Evolutionary conservation across 2,888 invertebrate species (phyloP).

Genomic region (Mimachlamys varia): DNA sequence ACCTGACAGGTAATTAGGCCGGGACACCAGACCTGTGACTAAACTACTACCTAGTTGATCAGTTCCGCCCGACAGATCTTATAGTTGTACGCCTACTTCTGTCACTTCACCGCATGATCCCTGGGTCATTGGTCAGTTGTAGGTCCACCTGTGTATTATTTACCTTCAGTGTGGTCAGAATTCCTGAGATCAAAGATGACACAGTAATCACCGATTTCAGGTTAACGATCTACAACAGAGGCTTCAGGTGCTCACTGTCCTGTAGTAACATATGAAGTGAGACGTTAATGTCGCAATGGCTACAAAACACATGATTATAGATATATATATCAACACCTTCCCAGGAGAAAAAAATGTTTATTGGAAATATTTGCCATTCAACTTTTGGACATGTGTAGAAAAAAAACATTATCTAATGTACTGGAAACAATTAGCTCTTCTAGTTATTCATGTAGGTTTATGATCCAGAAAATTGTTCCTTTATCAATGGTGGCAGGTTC

Average conservation of each 20-base stretch:
- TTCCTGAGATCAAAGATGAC: not conserved
- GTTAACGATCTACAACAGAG: not conserved
- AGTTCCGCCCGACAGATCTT: conserved; percentile 5
- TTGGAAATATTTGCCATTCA: not conserved
- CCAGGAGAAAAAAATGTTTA: not conserved
- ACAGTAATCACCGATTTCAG: not conserved
- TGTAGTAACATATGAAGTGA: not conserved
- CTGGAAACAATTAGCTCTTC: too few relatives aligned
- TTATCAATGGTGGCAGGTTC: too few relatives aligned
- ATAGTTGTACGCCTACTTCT: not conserved
- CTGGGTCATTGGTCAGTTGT: not conserved
- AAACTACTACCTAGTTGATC: conserved; percentile 19
- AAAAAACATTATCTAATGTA: too few relatives aligned
- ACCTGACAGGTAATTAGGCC: conserved; percentile 5
- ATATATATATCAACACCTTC: not conserved
- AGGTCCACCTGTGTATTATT: not conserved
- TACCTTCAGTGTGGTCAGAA: conserved; percentile 9
- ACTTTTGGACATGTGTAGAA: too few relatives aligned
- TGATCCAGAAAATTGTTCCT: too few relatives aligned
- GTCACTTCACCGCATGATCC: not conserved
- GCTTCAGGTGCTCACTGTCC: not conserved
- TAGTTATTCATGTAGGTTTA: too few relatives aligned
- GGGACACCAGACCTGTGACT: conserved; percentile 3
- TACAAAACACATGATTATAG: not conserved
- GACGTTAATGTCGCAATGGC: not conserved